phyloP scores from a whole-genome alignment of 2,797 vertebrate species.

The Nannoperca australis region DNA sequence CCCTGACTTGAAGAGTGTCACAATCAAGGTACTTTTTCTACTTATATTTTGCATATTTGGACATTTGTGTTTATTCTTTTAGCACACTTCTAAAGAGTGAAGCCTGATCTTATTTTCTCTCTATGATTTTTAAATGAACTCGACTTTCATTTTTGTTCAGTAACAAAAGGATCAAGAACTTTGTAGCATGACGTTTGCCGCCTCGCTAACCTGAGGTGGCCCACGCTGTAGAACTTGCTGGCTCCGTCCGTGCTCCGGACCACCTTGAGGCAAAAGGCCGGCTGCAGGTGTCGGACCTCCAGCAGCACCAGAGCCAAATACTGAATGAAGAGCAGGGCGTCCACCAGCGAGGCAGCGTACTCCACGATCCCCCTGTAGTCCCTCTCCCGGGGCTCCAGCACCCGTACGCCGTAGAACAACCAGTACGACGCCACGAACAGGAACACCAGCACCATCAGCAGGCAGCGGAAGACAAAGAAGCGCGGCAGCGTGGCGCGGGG shows the following conservation, averaged over 20 bases:
- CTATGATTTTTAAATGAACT: not conserved
- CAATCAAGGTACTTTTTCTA: not conserved
- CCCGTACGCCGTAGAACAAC: conserved; percentile 92
- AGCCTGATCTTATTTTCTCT: not conserved
- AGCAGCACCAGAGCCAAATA: conserved; percentile 93
- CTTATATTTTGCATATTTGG: not conserved
- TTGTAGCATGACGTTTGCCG: not conserved
- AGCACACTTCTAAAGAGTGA: not conserved
- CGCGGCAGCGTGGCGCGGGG: conserved; percentile 91
- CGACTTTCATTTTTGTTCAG: not conserved
- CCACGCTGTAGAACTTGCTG: conserved; percentile 93
- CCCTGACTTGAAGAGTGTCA: not conserved
- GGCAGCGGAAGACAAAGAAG: conserved; percentile 90
- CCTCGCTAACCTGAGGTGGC: conserved; percentile 89
- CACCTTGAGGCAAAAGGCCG: conserved; percentile 94
- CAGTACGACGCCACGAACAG: conserved; percentile 94
- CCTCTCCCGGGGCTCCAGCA: conserved; percentile 89
- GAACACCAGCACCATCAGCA: conserved; percentile 93
- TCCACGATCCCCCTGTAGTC: conserved; percentile 93
- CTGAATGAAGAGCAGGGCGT: conserved; percentile 93
- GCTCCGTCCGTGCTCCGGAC: conserved; percentile 91
- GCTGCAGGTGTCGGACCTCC: conserved; percentile 93
- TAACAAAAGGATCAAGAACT: not conserved
- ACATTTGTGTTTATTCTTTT: not conserved
- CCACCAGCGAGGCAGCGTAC: conserved; percentile 92